Base-by-base conservation (phyloP, 2,797 vertebrate species). In the Loriculus beryllinus region DNA sequence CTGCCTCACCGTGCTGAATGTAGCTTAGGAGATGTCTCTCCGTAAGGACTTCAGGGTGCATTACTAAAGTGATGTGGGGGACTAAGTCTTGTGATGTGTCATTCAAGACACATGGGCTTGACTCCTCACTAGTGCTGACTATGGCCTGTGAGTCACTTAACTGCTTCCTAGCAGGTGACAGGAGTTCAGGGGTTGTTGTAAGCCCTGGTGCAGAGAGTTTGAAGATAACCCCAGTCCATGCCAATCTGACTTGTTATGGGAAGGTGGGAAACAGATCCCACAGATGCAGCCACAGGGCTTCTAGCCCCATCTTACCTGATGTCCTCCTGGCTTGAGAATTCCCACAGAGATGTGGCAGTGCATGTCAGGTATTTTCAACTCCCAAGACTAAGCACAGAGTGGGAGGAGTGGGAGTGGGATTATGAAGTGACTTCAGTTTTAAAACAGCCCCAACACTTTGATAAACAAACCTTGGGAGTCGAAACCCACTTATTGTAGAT, bases 401-500 rank as follows among this genome's bases (percentile, higher is more conserved):
- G 60, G 85, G 94, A 94, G 64, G 89, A 88, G 82, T 78, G 79
- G 85, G 89, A 95, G 85, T 86, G 74, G 72, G 76, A 78, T 79
- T 81, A 33, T 33, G 25, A 51, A 91, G 37, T 91, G 31, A 88
- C 54, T 92, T 91, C 90, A 92, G 57, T 86, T 88, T 94, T 64
- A 81, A 88, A 31, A 25, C 79, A 87, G 14, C 31, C 17, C 43
- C 86, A 96, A 47, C 22, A 9, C 48, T 93, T 65, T 65, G 62
- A 57, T 90, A 93, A 96, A 96, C 88, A 96, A 88, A 90, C 31
- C 11, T 54, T 81, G 82, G 82, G 77, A 81, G 49, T 13, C 81
- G 76, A 76, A 92, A 52, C 88, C 84, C 59, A 80, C 93, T 95
- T 76, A 0, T 21, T 57, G 26, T 84, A 16, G 60, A 57, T 14